phyloP scores from a whole-genome alignment of 2,797 vertebrate genomes.

The Muraenolepis orangiensis region DNA sequence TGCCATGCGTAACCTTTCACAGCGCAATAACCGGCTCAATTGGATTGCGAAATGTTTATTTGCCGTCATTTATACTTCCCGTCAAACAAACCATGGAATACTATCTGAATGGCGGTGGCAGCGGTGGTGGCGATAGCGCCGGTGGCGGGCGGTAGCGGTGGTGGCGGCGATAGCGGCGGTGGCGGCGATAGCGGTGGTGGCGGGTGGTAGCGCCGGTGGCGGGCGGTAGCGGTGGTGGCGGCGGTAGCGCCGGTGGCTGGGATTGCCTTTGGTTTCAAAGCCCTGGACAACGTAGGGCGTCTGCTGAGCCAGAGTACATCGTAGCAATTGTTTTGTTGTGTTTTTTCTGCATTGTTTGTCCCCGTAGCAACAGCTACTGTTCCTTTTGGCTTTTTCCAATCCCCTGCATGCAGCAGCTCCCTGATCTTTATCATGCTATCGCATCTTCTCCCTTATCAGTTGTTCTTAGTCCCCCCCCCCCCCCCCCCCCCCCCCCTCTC shows the following conservation, averaged over 20 bases:
- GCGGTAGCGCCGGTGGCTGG: no score
- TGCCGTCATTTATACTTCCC: background rate
- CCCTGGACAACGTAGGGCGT: background rate
- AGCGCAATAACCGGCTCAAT: background rate
- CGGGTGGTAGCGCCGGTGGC: no score
- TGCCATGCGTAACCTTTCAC: no score
- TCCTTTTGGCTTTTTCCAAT: background rate
- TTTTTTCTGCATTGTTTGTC: background rate
- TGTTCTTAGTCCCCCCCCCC: constrained; percentile 11
- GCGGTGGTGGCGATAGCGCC: no score
- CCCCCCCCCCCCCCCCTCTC: background rate
- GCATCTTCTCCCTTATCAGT: background rate
- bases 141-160: no score
- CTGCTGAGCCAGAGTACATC: no score
- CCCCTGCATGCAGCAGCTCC: background rate
- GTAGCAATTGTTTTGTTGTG: no score
- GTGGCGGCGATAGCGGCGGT: no score
- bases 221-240: no score
- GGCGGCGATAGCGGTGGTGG: no score
- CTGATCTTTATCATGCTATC: background rate
- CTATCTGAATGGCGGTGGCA: background rate
- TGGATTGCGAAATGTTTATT: background rate
- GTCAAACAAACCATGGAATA: background rate
- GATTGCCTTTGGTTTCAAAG: background rate
- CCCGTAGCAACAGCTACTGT: background rate